A percentile compares a stretch with the other conserved stretches of the same genome.
Conservation (phyloP, 2,888 invertebrate species). For the Camptogramma bilineatum region DNA sequence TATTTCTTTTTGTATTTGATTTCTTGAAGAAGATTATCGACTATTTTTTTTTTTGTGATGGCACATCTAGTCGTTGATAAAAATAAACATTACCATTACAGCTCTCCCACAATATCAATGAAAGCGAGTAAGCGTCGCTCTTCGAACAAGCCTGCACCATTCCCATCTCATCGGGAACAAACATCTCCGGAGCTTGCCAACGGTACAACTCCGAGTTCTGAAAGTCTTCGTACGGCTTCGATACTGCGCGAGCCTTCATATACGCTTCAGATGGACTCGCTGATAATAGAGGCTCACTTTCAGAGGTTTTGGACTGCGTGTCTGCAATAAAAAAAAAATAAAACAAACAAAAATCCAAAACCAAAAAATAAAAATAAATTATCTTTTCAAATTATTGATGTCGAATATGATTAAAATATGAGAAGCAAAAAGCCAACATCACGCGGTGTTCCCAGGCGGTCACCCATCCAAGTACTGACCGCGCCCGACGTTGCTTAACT, state of each 20-base stretch:
- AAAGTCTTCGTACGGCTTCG: constrained; percentile 61
- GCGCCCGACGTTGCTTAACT: constrained; percentile 77
- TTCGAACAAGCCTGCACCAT: constrained; percentile 69
- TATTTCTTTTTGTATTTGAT: too few species aligned
- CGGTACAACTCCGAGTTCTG: constrained; percentile 59
- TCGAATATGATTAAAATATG: too few species aligned
- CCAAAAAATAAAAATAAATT: too few species aligned
- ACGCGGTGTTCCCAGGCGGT: constrained; percentile 77
- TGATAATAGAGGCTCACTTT: constrained; percentile 70
- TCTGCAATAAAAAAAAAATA: constrained; percentile 52
- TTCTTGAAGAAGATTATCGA: too few species aligned
- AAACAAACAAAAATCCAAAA: constrained; percentile 62
- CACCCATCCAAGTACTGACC: constrained; percentile 79
- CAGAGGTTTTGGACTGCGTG: constrained; percentile 52
- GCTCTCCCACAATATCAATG: constrained; percentile 75
- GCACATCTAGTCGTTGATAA: too few species aligned
- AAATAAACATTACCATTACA: constrained; percentile 69
- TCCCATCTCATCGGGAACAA: constrained; percentile 63
- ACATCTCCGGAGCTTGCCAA: constrained; percentile 81
- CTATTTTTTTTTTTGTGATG: too few species aligned
- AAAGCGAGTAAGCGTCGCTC: constrained; percentile 76
- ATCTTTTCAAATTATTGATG: too few species aligned
- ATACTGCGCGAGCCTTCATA: constrained; percentile 55
- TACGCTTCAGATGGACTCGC: constrained; percentile 68
- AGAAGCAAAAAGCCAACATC: constrained; percentile 66